Evolutionary conservation across 2,113 vertebrate genomes (phyloP), one percentile per base, ranked within the genome.

Genomic region (Myxocyprinus asiaticus): DNA sequence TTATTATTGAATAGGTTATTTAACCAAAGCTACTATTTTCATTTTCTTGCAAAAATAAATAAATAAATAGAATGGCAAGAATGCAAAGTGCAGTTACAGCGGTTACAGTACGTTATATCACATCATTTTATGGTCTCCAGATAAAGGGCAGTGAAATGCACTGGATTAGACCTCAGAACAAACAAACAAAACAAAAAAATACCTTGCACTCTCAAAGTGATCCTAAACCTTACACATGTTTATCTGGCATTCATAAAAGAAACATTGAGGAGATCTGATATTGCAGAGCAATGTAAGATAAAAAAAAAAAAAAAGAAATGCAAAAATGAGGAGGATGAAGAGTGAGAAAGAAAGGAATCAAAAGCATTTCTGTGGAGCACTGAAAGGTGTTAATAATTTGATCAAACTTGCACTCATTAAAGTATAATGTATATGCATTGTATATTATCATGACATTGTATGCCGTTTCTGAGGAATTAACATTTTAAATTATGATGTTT

Each of bases 351-450:
- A 9, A 62, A 62, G 47, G 48, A 68, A 11, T 2, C 6, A 7
- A 74, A 78, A 15, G 73, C n/a, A 10, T 47, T 69, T 42, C 51
- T 71, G 44, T 64, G 80, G 2, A 62, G 75, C 70, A 81, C 79
- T 47, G 62, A 63, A 44, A 77, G 58, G 67, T 80, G 56, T 67
- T 85, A 22, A 76, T 69, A 17, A 80, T n/a, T n/a, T n/a, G n/a
- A n/a, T n/a, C n/a, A n/a, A n/a, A n/a, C n/a, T n/a, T n/a, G n/a
- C n/a, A n/a, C n/a, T n/a, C n/a, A n/a, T n/a, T n/a, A n/a, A n/a
- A n/a, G n/a, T n/a, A n/a, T n/a, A n/a, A n/a, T n/a, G n/a, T n/a
- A n/a, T n/a, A n/a, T n/a, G n/a, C n/a, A n/a, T n/a, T n/a, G n/a
- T n/a, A n/a, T n/a, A n/a, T n/a, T n/a, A n/a, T n/a, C n/a, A n/a